Conservation (phyloP, 1,140 invertebrate species). For the Bombyx mandarina region DNA sequence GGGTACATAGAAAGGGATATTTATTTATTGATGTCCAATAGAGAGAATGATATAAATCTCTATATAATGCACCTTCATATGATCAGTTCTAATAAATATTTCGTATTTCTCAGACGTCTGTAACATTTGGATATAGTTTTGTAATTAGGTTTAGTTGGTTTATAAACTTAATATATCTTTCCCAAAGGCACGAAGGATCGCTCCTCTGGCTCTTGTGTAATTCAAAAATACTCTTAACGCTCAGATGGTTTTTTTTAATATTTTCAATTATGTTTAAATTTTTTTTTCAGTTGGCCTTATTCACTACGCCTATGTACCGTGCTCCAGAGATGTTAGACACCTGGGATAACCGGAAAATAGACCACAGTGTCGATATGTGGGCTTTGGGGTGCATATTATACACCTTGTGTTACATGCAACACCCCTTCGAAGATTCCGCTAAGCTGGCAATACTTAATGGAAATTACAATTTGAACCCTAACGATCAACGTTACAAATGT, state of each 20-base stretch:
- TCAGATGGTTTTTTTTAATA: not conserved
- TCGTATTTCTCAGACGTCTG: too few relatives aligned
- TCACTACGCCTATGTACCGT: conserved; percentile 91
- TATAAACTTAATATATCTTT: too few relatives aligned
- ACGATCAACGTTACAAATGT: conserved; percentile 84
- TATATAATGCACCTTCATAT: too few relatives aligned
- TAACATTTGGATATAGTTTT: too few relatives aligned
- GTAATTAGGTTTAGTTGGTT: too few relatives aligned
- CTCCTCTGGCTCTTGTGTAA: too few relatives aligned
- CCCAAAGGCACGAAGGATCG: too few relatives aligned
- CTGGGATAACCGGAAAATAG: conserved; percentile 96
- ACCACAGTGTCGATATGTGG: conserved; percentile 93
- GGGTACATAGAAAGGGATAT: too few relatives aligned
- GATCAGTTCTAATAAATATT: too few relatives aligned
- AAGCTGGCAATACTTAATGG: conserved; percentile 97
- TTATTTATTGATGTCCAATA: too few relatives aligned
- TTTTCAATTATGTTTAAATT: conserved; percentile 1
- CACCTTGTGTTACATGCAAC: conserved; percentile 91
- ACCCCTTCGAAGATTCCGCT: conserved; percentile 98
- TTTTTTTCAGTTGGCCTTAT: conserved; percentile 54
- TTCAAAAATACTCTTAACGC: not conserved
- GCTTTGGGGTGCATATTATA: conserved; percentile 97
- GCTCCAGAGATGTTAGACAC: conserved; percentile 98
- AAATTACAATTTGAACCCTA: conserved; percentile 89
- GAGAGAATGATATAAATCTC: too few relatives aligned